Evolutionary conservation across 2,888 invertebrate genomes (phyloP).

Genomic region (Ophion ventricosus): DNA sequence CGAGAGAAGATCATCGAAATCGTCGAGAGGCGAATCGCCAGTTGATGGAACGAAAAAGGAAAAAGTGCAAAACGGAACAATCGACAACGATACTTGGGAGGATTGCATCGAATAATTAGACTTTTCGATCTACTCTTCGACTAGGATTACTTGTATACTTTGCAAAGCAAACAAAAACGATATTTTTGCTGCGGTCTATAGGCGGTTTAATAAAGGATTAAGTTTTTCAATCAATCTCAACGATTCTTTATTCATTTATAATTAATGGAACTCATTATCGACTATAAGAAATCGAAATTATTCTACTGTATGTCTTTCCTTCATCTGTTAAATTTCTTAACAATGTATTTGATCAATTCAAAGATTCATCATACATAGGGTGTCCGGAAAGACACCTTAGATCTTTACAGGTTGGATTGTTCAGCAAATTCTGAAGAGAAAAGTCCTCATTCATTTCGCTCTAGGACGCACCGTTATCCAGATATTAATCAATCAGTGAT

Average conservation of each 20-base stretch:
- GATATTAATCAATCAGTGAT: too few species aligned
- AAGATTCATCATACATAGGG: too few species aligned
- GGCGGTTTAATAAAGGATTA: background rate
- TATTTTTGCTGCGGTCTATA: constrained; percentile 3
- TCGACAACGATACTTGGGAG: constrained; percentile 10
- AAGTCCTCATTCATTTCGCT: too few species aligned
- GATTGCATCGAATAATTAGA: background rate
- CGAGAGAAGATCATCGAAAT: constrained; percentile 43
- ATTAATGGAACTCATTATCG: background rate
- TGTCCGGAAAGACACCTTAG: too few species aligned
- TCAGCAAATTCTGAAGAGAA: too few species aligned
- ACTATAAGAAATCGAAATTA: background rate
- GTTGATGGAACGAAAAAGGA: background rate
- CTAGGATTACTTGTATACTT: background rate
- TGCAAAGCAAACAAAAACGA: background rate
- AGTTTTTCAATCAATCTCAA: background rate
- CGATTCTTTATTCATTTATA: background rate
- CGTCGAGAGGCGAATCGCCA: constrained; percentile 39
- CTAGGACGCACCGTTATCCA: too few species aligned
- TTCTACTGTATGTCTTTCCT: background rate
- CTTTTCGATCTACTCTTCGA: background rate
- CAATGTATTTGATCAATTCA: too few species aligned
- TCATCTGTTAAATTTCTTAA: too few species aligned
- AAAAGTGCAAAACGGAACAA: background rate
- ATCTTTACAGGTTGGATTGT: too few species aligned